phyloP scores from a whole-genome alignment of 2,797 vertebrate genomes.

The Dipus sagitta region DNA sequence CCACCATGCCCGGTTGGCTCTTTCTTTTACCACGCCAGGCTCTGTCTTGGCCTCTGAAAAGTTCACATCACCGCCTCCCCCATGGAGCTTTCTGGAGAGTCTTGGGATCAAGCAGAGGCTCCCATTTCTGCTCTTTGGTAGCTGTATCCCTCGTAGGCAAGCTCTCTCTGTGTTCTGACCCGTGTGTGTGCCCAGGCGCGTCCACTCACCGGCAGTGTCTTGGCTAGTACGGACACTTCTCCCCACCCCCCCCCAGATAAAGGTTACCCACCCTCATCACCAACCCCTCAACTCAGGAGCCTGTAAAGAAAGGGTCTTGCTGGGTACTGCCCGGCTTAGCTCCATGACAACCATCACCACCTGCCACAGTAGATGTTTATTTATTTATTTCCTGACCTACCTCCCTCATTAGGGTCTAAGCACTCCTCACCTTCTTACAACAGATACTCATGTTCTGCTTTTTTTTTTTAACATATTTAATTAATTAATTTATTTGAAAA shows the following conservation, averaged over 20 bases:
- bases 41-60: too few relatives aligned
- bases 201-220: not conserved
- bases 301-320: not conserved
- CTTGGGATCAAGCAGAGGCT: too few relatives aligned
- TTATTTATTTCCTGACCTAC: conserved; percentile 32
- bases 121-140: not conserved
- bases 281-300: not conserved
- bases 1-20: too few relatives aligned
- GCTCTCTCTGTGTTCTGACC: not conserved
- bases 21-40: not conserved
- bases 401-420: conserved; percentile 54
- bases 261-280: not conserved
- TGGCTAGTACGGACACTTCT: too few relatives aligned
- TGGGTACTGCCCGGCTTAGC: conserved; percentile 23
- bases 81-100: too few relatives aligned
- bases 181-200: too few relatives aligned
- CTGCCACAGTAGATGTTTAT: not conserved
- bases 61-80: too few relatives aligned
- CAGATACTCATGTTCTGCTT: not conserved
- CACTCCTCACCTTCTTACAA: not conserved
- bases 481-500: too few relatives aligned
- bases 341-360: conserved; percentile 64
- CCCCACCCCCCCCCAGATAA: too few relatives aligned
- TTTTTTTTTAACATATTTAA: too few relatives aligned
- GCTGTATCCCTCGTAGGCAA: not conserved